These are phyloP conservation scores for Haemorhous mexicanus DNA, from an alignment of 2,113 vertebrate species.

Conservation along the genomic window DNA sequence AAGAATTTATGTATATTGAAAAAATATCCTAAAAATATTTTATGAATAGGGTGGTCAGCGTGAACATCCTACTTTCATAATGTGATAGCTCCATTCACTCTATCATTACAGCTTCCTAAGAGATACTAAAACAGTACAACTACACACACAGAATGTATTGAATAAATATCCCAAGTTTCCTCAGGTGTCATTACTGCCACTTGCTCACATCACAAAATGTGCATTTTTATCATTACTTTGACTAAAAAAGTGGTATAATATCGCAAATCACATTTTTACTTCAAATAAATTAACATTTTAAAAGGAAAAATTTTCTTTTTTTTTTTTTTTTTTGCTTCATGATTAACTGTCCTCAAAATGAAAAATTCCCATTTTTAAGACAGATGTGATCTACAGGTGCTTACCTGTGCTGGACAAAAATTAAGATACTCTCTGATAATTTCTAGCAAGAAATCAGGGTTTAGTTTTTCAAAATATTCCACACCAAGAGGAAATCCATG, in stretches of 20 bases:
- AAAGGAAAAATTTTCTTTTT: neutral
- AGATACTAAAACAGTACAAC: neutral
- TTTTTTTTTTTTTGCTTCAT: neutral
- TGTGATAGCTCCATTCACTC: neutral
- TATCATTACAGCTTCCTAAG: neutral
- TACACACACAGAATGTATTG: neutral
- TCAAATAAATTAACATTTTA: neutral
- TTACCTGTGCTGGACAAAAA: slow-evolving; percentile 89
- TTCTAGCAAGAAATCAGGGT: slow-evolving; percentile 94
- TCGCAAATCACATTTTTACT: neutral
- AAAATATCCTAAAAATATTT: neutral
- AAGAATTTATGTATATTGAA: neutral
- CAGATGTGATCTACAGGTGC: neutral
- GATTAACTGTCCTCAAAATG: neutral
- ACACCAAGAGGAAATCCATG: slow-evolving; percentile 88
- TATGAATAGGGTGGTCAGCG: neutral
- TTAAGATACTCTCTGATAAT: slow-evolving; percentile 87
- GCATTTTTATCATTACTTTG: neutral
- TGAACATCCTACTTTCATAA: neutral
- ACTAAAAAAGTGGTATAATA: neutral
- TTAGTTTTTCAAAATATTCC: slow-evolving; percentile 93
- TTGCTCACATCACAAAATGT: neutral
- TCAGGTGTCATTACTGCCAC: neutral
- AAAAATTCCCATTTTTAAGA: neutral
- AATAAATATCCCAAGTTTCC: neutral